These are phyloP conservation scores for Leptinotarsa peninsularis DNA, from an alignment of 2,888 invertebrate genomes.

Conservation along the genomic window DNA sequence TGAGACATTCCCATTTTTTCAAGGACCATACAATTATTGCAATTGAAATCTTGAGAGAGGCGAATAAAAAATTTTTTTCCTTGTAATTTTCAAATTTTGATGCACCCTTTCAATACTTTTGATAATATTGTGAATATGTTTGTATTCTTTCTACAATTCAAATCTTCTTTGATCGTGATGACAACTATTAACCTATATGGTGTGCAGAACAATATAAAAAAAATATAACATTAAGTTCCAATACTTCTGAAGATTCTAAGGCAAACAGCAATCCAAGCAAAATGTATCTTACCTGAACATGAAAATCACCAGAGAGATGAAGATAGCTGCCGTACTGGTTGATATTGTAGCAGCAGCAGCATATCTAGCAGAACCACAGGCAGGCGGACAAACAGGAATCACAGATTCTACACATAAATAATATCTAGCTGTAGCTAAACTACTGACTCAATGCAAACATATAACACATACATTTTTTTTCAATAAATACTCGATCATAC, in stretches of 20 bases:
- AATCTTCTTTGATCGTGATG: too few relatives aligned
- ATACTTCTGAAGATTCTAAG: slow-evolving; percentile 13
- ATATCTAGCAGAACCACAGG: slow-evolving; percentile 81
- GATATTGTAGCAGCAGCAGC: slow-evolving; percentile 70
- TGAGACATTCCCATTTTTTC: too few relatives aligned
- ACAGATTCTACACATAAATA: slow-evolving; percentile 80
- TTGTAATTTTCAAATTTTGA: too few relatives aligned
- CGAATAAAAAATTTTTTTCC: too few relatives aligned
- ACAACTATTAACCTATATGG: too few relatives aligned
- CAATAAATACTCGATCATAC: neutral
- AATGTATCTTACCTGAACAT: slow-evolving; percentile 65
- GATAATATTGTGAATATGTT: too few relatives aligned
- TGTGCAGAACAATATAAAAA: neutral
- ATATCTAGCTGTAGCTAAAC: slow-evolving; percentile 46
- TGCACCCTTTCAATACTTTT: too few relatives aligned
- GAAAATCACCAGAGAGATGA: slow-evolving; percentile 67
- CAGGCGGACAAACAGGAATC: slow-evolving; percentile 93
- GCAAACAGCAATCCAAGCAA: slow-evolving; percentile 45
- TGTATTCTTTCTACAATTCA: too few relatives aligned
- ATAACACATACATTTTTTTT: neutral
- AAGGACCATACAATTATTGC: too few relatives aligned
- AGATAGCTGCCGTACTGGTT: slow-evolving; percentile 68
- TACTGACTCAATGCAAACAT: slow-evolving; percentile 32
- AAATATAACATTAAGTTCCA: neutral
- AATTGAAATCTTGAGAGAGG: too few relatives aligned